Conservation (phyloP, 2,888 invertebrate genomes). For the Ectropis crepuscularia region DNA sequence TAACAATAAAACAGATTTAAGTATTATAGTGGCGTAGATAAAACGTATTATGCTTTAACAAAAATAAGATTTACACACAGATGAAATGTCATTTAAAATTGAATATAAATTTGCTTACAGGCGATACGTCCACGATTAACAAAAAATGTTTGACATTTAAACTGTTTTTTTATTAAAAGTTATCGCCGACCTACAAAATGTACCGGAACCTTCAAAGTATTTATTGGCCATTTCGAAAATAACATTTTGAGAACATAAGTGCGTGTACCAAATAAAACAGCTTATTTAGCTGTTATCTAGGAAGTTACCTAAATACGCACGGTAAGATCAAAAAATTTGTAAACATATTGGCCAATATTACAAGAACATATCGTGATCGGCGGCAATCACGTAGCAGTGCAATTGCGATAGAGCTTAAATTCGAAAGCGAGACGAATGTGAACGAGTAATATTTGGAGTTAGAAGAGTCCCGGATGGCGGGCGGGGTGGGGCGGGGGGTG, state of each 20-base stretch:
- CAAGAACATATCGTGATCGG: slow-evolving; percentile 41
- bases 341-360: slow-evolving; percentile 28
- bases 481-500: slow-evolving; percentile 26
- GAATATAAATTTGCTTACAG: too few relatives aligned
- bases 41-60: slow-evolving; percentile 34
- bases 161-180: too few relatives aligned
- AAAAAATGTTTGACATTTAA: too few relatives aligned
- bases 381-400: slow-evolving; percentile 36
- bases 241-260: slow-evolving; percentile 12
- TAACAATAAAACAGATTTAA: slow-evolving; percentile 37
- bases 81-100: too few relatives aligned
- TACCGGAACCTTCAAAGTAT: too few relatives aligned
- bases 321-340: slow-evolving; percentile 11
- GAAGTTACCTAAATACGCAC: not conserved
- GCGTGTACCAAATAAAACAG: slow-evolving; percentile 10
- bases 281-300: slow-evolving; percentile 3
- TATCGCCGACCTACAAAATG: too few relatives aligned
- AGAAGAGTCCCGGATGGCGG: slow-evolving; percentile 43
- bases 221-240: slow-evolving; percentile 8
- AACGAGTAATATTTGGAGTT: slow-evolving; percentile 38
- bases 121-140: too few relatives aligned
- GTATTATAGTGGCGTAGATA: slow-evolving; percentile 13
- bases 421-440: slow-evolving; percentile 55
- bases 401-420: slow-evolving; percentile 43
- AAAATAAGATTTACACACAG: not conserved